These are phyloP conservation scores for Ciona savignyi DNA, from an alignment of 23 tunicate genomes.

Conservation along the genomic window DNA sequence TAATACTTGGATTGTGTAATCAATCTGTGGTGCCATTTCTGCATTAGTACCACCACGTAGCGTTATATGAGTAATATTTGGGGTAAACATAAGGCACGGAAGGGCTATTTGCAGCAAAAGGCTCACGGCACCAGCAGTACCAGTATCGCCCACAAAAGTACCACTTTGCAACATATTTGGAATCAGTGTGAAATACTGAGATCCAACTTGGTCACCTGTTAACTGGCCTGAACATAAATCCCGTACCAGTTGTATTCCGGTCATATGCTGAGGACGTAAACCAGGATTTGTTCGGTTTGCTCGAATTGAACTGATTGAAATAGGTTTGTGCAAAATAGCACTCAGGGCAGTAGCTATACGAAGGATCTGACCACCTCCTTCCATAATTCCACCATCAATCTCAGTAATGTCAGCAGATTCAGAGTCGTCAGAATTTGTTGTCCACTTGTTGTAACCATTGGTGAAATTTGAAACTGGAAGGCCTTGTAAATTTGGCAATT, in stretches of 20 bases:
- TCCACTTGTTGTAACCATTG: conserved; percentile 78
- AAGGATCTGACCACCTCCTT: conserved; percentile 87
- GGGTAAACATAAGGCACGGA: conserved; percentile 75
- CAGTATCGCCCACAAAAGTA: conserved; percentile 66
- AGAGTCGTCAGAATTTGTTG: conserved; percentile 73
- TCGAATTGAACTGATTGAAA: conserved; percentile 37
- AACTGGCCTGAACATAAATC: conserved; percentile 63
- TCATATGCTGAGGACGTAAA: conserved; percentile 77
- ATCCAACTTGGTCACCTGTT: conserved; percentile 74
- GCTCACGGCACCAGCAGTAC: conserved; percentile 88
- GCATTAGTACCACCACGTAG: conserved; percentile 87
- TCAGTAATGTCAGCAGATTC: conserved; percentile 52
- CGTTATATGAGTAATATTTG: conserved; percentile 51
- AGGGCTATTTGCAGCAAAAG: conserved; percentile 74
- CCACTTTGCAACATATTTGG: conserved; percentile 83
- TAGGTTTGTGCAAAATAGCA: conserved; percentile 66
- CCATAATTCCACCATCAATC: conserved; percentile 77
- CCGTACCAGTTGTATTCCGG: conserved; percentile 71
- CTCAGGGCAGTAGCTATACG: conserved; percentile 53
- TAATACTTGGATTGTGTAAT: conserved; percentile 62
- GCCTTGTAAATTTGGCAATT: no score
- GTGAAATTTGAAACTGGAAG: no score
- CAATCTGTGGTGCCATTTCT: conserved; percentile 83
- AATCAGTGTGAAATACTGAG: conserved; percentile 57
- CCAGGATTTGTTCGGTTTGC: conserved; percentile 73